phyloP scores from a whole-genome alignment of 2,113 vertebrate species.

The Apus apus region DNA sequence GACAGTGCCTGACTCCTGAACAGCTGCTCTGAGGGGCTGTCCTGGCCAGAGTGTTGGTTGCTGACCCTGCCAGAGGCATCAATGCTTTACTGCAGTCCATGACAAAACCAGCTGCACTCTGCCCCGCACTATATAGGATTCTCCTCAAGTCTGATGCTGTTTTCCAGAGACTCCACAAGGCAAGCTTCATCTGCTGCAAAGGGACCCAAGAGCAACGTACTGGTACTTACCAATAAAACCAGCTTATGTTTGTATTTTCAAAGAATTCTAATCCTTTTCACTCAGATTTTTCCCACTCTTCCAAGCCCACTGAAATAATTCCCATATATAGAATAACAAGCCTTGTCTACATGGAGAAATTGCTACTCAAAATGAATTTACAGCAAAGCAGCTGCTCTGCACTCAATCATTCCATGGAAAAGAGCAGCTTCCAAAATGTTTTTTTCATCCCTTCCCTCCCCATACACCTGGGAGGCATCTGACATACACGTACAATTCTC shows the following conservation, averaged over 20 bases:
- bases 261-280: not conserved
- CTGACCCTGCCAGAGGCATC: not conserved
- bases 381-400: not conserved
- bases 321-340: not conserved
- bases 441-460: not conserved
- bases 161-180: not conserved
- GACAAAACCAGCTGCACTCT: not conserved
- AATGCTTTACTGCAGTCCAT: no score
- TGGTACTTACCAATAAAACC: fast-evolving
- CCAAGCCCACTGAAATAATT: not conserved
- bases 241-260: not conserved
- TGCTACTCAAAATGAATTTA: not conserved
- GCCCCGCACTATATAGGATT: fast-evolving
- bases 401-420: not conserved
- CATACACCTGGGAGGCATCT: not conserved
- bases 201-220: not conserved
- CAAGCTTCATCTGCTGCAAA: not conserved
- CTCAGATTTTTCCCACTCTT: not conserved
- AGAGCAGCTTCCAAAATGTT: not conserved
- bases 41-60: fast-evolving
- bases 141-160: no score
- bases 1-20: not conserved
- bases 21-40: not conserved
- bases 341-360: not conserved
- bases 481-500: not conserved